phyloP scores from a whole-genome alignment of 2,797 vertebrate species.

The Pseudochaenichthys georgianus region DNA sequence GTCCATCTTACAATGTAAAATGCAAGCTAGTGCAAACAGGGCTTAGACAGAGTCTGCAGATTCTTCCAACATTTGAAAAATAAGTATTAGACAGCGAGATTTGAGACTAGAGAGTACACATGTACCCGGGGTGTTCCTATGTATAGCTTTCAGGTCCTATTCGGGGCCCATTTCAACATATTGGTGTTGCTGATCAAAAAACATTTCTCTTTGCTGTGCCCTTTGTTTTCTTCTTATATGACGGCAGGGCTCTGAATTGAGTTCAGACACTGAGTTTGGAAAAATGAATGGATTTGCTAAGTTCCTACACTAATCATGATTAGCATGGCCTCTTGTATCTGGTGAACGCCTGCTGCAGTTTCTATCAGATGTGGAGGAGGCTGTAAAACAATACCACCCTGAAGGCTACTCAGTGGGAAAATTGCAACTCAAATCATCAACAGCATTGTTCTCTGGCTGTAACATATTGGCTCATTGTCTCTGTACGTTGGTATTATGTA shows the following conservation, averaged over 20 bases:
- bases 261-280: neutral
- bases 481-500: neutral
- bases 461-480: slow-evolving; percentile 1
- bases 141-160: neutral
- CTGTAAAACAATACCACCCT: neutral
- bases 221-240: neutral
- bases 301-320: neutral
- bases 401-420: slow-evolving; percentile 2
- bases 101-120: slow-evolving; percentile 13
- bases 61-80: slow-evolving; percentile 19
- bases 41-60: slow-evolving; percentile 19
- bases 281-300: neutral
- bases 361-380: slow-evolving; percentile 15
- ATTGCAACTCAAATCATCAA: neutral
- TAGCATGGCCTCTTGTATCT: slow-evolving; percentile 7
- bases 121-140: neutral
- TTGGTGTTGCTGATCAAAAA: neutral
- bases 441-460: neutral
- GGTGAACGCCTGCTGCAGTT: slow-evolving; percentile 21
- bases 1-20: slow-evolving; percentile 52
- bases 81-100: slow-evolving; percentile 17
- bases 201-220: neutral
- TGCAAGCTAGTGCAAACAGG: slow-evolving; percentile 48
- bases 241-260: neutral
- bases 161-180: neutral